phyloP scores from a whole-genome alignment of 2,797 vertebrate genomes.

The Pristis pectinata region DNA sequence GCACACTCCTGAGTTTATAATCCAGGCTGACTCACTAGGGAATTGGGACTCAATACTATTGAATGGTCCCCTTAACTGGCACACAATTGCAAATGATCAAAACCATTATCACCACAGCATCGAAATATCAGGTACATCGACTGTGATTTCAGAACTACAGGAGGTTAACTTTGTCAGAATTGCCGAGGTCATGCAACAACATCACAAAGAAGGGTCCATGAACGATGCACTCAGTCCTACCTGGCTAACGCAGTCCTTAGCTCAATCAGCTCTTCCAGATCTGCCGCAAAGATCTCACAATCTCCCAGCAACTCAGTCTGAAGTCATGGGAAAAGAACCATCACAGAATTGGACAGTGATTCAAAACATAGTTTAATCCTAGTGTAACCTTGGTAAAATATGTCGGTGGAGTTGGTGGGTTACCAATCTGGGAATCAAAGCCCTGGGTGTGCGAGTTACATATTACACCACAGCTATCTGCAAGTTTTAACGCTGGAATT shows the following conservation, averaged over 20 bases:
- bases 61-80: too few species aligned
- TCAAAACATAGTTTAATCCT: not conserved
- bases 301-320: conserved; percentile 38
- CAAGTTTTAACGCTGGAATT: too few species aligned
- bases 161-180: not conserved
- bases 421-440: not conserved
- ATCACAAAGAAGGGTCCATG: not conserved
- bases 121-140: not conserved
- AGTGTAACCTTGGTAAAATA: not conserved
- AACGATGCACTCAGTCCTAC: not conserved
- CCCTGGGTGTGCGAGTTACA: not conserved
- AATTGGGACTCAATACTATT: too few species aligned
- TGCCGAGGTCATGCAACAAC: not conserved
- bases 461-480: too few species aligned
- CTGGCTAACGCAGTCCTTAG: conserved; percentile 39
- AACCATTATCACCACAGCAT: not conserved
- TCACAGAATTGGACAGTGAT: not conserved
- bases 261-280: conserved; percentile 41
- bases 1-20: too few species aligned
- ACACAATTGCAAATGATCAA: not conserved
- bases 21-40: too few species aligned
- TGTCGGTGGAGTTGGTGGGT: too few species aligned
- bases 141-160: not conserved
- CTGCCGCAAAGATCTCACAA: conserved; percentile 39
- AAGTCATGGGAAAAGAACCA: not conserved